Conservation (phyloP, 2,797 vertebrate species). For the Ciconia nigra region DNA sequence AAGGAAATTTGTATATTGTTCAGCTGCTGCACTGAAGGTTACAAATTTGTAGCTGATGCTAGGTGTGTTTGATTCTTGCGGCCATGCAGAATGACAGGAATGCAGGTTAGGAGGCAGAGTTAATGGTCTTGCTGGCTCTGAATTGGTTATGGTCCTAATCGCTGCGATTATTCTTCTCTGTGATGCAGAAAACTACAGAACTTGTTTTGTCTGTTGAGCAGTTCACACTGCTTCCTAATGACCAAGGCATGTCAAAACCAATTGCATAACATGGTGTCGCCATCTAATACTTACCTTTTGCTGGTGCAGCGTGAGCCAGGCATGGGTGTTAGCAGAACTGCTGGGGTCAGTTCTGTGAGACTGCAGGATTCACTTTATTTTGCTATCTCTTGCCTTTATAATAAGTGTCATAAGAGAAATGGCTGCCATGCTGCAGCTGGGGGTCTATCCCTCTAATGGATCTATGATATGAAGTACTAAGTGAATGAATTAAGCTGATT, state of each 20-base stretch:
- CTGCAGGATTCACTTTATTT: neutral
- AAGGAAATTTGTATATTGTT: neutral
- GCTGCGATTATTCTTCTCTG: neutral
- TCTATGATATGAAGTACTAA: rapidly evolving
- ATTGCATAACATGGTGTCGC: neutral
- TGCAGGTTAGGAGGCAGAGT: neutral
- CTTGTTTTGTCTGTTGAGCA: neutral
- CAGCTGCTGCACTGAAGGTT: neutral
- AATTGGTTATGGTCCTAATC: neutral
- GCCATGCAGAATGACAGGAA: neutral
- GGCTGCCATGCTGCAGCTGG: neutral
- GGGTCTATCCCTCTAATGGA: neutral
- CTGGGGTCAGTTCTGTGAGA: neutral
- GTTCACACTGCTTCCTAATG: neutral
- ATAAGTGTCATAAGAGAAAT: rapidly evolving
- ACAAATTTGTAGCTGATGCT: neutral
- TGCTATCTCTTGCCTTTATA: neutral
- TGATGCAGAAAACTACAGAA: neutral
- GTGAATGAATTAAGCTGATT: neutral
- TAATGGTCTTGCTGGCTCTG: neutral
- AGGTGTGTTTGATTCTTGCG: rapidly evolving
- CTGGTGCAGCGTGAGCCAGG: neutral
- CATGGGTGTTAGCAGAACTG: neutral
- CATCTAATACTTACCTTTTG: neutral
- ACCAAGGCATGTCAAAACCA: neutral